These are phyloP conservation scores for Nothobranchius furzeri DNA, from an alignment of 2,113 vertebrate species.

Conservation along the genomic window DNA sequence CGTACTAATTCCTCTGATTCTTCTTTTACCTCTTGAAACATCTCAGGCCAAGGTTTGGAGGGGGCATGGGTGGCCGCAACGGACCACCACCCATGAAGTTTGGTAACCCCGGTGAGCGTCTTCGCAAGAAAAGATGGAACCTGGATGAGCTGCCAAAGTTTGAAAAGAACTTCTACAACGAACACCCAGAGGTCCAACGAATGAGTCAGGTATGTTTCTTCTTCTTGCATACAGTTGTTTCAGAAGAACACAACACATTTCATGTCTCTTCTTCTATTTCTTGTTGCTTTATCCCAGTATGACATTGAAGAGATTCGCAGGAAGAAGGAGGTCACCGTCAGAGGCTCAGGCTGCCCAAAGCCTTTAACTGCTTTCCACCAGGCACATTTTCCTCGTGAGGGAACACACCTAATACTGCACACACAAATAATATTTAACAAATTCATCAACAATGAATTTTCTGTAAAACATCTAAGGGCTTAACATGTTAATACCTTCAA, in stretches of 20 bases:
- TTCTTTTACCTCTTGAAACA: not conserved
- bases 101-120: constrained; percentile 94
- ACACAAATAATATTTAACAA: too few relatives aligned
- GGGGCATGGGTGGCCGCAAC: constrained; percentile 68
- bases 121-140: constrained; percentile 97
- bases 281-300: constrained; percentile 73
- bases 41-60: constrained; percentile 79
- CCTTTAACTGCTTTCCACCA: constrained; percentile 90
- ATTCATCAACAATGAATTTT: too few relatives aligned
- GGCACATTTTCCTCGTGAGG: constrained; percentile 95
- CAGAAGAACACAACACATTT: too few relatives aligned
- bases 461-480: too few relatives aligned
- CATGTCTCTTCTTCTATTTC: not conserved
- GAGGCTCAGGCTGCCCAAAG: constrained; percentile 89
- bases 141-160: constrained; percentile 94
- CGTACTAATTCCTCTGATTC: too few relatives aligned
- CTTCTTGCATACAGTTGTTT: not conserved
- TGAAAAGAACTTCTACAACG: constrained; percentile 97
- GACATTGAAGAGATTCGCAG: constrained; percentile 90
- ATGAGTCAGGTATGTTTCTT: constrained; percentile 81
- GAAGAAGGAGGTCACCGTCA: constrained; percentile 94
- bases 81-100: constrained; percentile 90
- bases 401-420: not conserved
- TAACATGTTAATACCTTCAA: too few relatives aligned
- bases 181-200: constrained; percentile 89